Evolutionary conservation across 1,140 invertebrate species (phyloP), one percentile per base, ranked within the genome.

Genomic region (Lanistes nyassanus): DNA sequence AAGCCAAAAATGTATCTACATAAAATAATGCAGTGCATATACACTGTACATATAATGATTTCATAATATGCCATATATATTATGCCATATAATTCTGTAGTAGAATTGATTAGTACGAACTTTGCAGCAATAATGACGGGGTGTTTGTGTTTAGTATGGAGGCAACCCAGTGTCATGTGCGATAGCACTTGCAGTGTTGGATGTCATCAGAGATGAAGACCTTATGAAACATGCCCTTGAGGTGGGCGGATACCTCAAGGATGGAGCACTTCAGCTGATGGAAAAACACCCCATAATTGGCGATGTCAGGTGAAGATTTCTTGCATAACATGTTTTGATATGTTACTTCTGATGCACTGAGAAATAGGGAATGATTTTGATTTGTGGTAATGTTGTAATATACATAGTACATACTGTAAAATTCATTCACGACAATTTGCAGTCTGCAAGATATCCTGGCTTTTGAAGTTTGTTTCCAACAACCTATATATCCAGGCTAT

Each of bases 81-180:
- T n/a, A n/a, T n/a, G n/a, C n/a, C n/a, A n/a, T n/a, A n/a, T n/a
- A n/a, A n/a, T n/a, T n/a, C n/a, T n/a, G n/a, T n/a, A n/a, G n/a
- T n/a, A n/a, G n/a, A n/a, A n/a, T n/a, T n/a, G n/a, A n/a, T n/a
- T n/a, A n/a, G n/a, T n/a, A n/a, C n/a, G n/a, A n/a, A n/a, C n/a
- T n/a, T n/a, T n/a, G n/a, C n/a, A n/a, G n/a, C n/a, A n/a, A n/a
- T n/a, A n/a, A n/a, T n/a, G n/a, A n/a, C n/a, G n/a, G n/a, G n/a
- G n/a, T n/a, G n/a, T 70, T 80, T 58, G 84, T 76, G 91, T 92
- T 74, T 87, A 97, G 95, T 99, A 97, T 87, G 98, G 97, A 7
- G 98, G 98, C 13, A 99, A 99, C 91, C 97, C 98, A 47, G 97
- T 99, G 0, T 97, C 97, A 0, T 98, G 97, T 87, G 96, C 97